phyloP scores from a whole-genome alignment of 2,113 vertebrate species.

The Pavo muticus region DNA sequence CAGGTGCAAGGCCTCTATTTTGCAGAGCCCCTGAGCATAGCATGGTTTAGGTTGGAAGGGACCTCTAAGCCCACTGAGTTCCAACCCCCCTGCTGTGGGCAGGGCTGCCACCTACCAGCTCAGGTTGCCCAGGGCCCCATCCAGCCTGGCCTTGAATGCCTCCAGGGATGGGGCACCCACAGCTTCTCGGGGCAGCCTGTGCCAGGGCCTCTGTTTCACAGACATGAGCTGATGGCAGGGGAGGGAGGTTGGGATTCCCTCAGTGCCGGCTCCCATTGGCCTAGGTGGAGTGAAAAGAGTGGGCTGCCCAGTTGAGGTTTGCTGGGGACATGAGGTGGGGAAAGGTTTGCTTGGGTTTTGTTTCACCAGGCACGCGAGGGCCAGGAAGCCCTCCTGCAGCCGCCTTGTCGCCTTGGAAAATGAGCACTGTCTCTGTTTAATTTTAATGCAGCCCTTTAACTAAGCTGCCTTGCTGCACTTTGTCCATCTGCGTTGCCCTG shows the following conservation, averaged over 20 bases:
- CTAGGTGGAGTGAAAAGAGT: background rate
- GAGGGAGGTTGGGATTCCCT: background rate
- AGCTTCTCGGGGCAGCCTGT: no score
- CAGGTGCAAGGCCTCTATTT: background rate
- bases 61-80: no score
- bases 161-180: no score
- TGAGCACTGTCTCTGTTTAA: background rate
- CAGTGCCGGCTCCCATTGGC: background rate
- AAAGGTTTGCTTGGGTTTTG: background rate
- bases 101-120: no score
- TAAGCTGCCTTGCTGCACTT: conserved; percentile 45
- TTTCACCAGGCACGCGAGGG: background rate
- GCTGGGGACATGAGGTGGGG: background rate
- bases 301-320: background rate
- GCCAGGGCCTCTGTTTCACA: background rate
- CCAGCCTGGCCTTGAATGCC: no score
- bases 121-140: no score
- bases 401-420: background rate
- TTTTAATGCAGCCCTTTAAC: conserved; percentile 68
- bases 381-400: accelerated
- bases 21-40: background rate
- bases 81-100: no score
- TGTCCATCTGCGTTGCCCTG: conserved; percentile 60
- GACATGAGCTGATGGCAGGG: background rate
- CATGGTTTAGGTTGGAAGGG: no score